Evolutionary conservation across 1,140 invertebrate species (phyloP).

Genomic region (Drosophila jambulina): DNA sequence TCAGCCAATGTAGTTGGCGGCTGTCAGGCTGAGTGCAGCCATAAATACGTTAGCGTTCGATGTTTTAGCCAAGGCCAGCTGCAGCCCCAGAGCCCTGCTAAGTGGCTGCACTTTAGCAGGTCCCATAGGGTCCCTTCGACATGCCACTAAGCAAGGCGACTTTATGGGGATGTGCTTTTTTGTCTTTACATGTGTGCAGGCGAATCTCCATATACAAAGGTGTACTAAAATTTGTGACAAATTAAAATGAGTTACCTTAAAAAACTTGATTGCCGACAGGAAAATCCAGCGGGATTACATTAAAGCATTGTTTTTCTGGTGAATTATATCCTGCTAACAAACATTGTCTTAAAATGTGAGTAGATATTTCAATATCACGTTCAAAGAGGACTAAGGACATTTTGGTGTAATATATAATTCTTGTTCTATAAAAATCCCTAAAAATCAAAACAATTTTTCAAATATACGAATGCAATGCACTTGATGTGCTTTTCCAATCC

Average conservation of each 20-base stretch:
- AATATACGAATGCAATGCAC: not conserved
- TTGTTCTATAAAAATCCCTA: not conserved
- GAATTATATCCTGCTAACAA: no score
- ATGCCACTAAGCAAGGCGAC: slow-evolving; percentile 32
- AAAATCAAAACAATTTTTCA: not conserved
- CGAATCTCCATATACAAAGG: slow-evolving; percentile 30
- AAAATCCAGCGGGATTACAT: not conserved
- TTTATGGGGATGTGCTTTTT: slow-evolving; percentile 39
- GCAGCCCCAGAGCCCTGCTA: slow-evolving; percentile 60
- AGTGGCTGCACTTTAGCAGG: slow-evolving; percentile 72
- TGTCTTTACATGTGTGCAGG: slow-evolving; percentile 11
- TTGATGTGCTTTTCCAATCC: not conserved
- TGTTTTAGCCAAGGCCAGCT: slow-evolving; percentile 72
- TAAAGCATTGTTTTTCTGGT: not conserved
- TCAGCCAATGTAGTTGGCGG: slow-evolving; percentile 50
- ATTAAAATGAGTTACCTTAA: slow-evolving; percentile 58
- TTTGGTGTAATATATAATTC: not conserved
- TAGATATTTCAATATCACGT: no score
- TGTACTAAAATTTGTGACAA: slow-evolving; percentile 43
- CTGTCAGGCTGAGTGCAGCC: slow-evolving; percentile 77
- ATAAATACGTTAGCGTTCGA: slow-evolving; percentile 81
- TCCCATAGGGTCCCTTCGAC: slow-evolving; percentile 43
- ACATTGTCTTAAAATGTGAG: no score
- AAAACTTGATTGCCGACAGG: not conserved
- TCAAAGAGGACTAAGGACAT: no score